Percentiles rank a stretch among this genome's conserved stretches.
Conservation (phyloP, 2,888 invertebrate genomes). For the Ephialtes manifestator region DNA sequence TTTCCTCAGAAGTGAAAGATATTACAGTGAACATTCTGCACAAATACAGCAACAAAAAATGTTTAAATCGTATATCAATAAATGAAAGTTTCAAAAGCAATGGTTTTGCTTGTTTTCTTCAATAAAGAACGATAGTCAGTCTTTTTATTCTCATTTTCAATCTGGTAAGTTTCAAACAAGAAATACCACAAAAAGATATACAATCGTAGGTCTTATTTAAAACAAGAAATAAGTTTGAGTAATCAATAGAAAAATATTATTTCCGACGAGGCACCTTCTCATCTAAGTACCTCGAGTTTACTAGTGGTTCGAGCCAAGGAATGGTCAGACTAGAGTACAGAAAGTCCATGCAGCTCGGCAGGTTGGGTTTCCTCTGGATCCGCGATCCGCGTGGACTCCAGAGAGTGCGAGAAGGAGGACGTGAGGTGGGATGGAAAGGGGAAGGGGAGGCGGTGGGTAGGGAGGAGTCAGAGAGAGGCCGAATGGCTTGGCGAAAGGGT, state of each 20-base stretch:
- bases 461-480: conserved; percentile 6
- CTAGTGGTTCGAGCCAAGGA: conserved; percentile 48
- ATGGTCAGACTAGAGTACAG: conserved; percentile 57
- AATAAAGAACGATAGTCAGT: background rate
- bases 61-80: background rate
- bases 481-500: conserved; percentile 14
- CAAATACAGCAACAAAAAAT: no score
- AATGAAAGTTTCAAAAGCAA: background rate
- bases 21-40: no score
- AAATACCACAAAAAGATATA: background rate
- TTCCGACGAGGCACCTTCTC: conserved; percentile 33
- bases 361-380: conserved; percentile 21
- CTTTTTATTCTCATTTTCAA: background rate
- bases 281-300: background rate
- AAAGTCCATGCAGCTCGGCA: conserved; percentile 43
- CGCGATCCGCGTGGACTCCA: conserved; percentile 10
- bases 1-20: no score
- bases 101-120: background rate
- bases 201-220: background rate
- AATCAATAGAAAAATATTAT: background rate
- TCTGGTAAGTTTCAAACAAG: background rate
- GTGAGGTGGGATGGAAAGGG: background rate
- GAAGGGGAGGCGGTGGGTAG: background rate
- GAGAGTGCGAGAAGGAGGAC: conserved; percentile 7
- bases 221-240: background rate